phyloP scores from a whole-genome alignment of 37 sponge, comb jelly and placozoan genomes.

The Beroe ovata region DNA sequence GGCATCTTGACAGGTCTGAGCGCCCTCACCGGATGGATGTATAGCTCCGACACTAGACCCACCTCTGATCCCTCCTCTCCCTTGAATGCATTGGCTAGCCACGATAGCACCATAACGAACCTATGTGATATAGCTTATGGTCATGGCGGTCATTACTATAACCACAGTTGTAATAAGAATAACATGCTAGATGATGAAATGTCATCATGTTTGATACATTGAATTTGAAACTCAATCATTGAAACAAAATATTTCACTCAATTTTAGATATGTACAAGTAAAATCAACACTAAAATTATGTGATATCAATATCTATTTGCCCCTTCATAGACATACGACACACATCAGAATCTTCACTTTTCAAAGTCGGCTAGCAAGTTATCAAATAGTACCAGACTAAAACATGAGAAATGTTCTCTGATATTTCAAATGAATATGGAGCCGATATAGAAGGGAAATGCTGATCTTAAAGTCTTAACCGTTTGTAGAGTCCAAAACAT shows the following conservation, averaged over 20 bases:
- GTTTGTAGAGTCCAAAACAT: not conserved
- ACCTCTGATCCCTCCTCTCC: constrained; percentile 2
- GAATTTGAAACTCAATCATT: no score
- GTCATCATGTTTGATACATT: no score
- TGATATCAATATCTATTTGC: not conserved
- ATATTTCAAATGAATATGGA: not conserved
- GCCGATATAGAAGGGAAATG: not conserved
- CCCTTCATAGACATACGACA: not conserved
- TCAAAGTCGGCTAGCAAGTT: not conserved
- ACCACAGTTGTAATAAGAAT: no score
- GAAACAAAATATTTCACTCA: not conserved
- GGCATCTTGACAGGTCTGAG: constrained; percentile 31
- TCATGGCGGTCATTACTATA: no score
- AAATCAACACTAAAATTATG: constrained; percentile 64
- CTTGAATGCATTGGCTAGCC: not conserved
- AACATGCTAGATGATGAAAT: no score
- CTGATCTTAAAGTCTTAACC: not conserved
- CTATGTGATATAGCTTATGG: no score
- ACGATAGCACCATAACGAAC: not conserved
- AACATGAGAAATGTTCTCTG: not conserved
- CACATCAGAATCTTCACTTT: not conserved
- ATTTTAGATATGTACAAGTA: constrained; percentile 63
- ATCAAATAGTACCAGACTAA: not conserved
- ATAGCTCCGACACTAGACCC: constrained; percentile 17
- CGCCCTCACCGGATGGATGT: constrained; percentile 31